Evolutionary conservation across 1,140 invertebrate genomes (phyloP), one percentile per base, ranked within the genome.

Genomic region (Chelonus insularis): DNA sequence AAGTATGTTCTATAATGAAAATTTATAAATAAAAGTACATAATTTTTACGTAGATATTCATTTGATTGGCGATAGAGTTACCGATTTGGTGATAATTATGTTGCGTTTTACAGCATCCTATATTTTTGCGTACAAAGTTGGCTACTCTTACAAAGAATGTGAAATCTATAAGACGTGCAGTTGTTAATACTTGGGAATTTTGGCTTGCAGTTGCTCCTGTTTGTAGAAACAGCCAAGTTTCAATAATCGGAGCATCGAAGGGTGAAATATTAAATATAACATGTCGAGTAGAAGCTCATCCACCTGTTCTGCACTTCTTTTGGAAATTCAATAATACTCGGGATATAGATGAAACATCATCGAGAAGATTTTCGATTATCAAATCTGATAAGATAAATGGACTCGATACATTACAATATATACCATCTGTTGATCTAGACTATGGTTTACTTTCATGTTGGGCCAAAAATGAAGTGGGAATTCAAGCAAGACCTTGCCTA

Each of bases 271-370:
- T 93, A 41, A 88, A 93, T 75, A 91, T 95, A 65, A 84, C 86
- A 12, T 96, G 93, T 78, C 89, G 89, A 76, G 90, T 95, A 62
- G 91, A 94, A 73, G 91, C 93, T 0, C 92, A 94, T 84, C 93
- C 93, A 0, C 89, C 89, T 9, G 92, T 91, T 12, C 84, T 86
- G 67, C 88, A 86, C 69, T 95, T 95, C 82, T 87, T 90, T 67
- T 95, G 92, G 93, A 93, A 93, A 81, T 94, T 94, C 82, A 94
- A 94, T 82, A 94, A 93, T 80, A 93, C 91, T 12, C 89, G 89
- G 8, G 90, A 93, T 78, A 92, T 90, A 20, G 77, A 92, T 47
- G 90, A 93, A 75, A 87, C 93, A 48, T 86, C 88, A 52, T 84
- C 86, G 14, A 89, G 90, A 73, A 78, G 88, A 56, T 92, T 86